Conservation (phyloP, 2,888 invertebrate genomes). For the Cepaea hortensis region DNA sequence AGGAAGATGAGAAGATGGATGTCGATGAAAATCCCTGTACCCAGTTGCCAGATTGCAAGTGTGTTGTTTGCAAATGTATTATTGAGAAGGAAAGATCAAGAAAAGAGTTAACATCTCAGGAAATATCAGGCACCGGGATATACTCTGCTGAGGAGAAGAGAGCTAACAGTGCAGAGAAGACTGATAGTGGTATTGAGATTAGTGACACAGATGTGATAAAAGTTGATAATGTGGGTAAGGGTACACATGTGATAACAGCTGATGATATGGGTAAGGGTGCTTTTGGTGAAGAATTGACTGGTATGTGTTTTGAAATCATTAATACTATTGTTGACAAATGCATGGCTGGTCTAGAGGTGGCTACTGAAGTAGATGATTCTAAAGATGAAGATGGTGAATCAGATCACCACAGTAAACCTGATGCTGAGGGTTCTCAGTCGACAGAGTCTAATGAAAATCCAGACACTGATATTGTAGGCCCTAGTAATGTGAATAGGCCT, state of each 20-base stretch:
- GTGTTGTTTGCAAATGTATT: not conserved
- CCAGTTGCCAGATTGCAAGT: not conserved
- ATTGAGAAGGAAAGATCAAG: not conserved
- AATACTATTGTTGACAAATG: not conserved
- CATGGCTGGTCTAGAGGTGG: not conserved
- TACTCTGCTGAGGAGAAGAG: not conserved
- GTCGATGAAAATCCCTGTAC: not conserved
- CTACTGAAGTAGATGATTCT: not conserved
- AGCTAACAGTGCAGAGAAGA: not conserved
- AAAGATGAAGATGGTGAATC: not conserved
- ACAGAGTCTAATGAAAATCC: no score
- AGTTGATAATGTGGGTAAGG: not conserved
- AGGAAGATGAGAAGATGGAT: conserved; percentile 8
- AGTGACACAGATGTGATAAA: not conserved
- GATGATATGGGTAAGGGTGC: no score
- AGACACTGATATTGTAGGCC: no score
- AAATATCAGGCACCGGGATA: not conserved
- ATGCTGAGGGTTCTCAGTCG: no score
- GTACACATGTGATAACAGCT: no score
- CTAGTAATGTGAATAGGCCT: no score
- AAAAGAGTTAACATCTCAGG: not conserved
- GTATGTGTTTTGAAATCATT: no score
- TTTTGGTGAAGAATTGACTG: no score
- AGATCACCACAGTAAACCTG: not conserved
- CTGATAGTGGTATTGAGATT: conserved; percentile 16